A percentile compares a stretch with the other conserved stretches of the same genome.
Conservation (phyloP, 2,797 vertebrate genomes). For the Bovichtus variegatus region DNA sequence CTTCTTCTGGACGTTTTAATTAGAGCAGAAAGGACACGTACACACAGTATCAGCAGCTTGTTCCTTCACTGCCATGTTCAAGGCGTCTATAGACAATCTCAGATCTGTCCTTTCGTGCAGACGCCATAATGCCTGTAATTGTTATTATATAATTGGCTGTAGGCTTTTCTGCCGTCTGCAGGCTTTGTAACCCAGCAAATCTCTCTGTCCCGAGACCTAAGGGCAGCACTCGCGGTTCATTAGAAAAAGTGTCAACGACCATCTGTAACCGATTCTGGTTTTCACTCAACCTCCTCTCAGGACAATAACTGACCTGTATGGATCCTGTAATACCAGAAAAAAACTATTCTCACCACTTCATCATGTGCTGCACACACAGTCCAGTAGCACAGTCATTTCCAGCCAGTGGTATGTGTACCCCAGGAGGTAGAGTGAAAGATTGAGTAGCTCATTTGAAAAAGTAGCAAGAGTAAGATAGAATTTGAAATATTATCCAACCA, state of each 20-base stretch:
- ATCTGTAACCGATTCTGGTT: slow-evolving; percentile 43
- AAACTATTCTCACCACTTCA: neutral
- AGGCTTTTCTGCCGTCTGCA: slow-evolving; percentile 24
- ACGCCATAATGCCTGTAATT: slow-evolving; percentile 47
- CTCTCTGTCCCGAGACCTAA: slow-evolving; percentile 42
- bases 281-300: slow-evolving; percentile 21
- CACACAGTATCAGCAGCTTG: slow-evolving; percentile 12
- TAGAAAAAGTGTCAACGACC: slow-evolving; percentile 1
- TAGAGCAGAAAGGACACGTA: slow-evolving; percentile 48
- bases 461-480: no score
- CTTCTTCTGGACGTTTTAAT: slow-evolving; percentile 64
- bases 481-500: no score
- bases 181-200: slow-evolving; percentile 33
- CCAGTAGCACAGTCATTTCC: neutral
- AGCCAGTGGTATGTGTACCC: neutral
- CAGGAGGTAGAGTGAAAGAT: neutral
- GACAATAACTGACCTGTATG: slow-evolving; percentile 15
- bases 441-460: neutral
- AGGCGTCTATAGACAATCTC: slow-evolving; percentile 44
- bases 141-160: slow-evolving; percentile 56
- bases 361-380: slow-evolving; percentile 10
- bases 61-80: slow-evolving; percentile 33
- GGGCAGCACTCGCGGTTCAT: slow-evolving; percentile 19
- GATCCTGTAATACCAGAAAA: slow-evolving; percentile 32
- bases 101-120: slow-evolving; percentile 34